Base-by-base conservation (phyloP, 2,888 invertebrate species). In the Acronicta alni region DNA sequence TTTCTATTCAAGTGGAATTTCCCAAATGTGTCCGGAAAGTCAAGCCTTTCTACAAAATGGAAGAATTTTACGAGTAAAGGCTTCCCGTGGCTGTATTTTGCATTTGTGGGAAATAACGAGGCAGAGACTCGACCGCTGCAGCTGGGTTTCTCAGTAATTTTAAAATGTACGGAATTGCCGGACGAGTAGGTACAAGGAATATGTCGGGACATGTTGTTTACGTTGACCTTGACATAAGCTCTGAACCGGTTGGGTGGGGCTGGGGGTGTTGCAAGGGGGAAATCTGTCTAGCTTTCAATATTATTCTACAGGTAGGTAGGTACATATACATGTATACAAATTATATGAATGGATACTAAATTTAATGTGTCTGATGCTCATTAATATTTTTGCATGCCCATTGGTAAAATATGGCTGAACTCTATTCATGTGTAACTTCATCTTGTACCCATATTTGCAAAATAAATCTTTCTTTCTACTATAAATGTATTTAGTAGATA, bases 1-100 rank as follows among this genome's bases (percentile, higher is more conserved):
- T 45, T 43, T 45, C 20, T n/a, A 67, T 48, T 62, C 44, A 42
- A 30, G 26, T 15, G n/a, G 47, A 39, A 68, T 67, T 48, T 42
- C 52, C 47, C 38, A 15, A 63, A 57, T 38, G 42, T 45, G 26
- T 15, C 32, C 18, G 57, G 39, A 57, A 53, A 68, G 42, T 49
- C 57, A 53, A 57, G 35, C 43, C 18, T 41, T 49, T 49, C 14
- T 49, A 5, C 30, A 41, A n/a, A 39, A 43, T 17, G 20, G 41
- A 38, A n/a, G 26, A 46, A 51, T 37, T 63, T 37, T 46, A 68
- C 51, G 43, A 30, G 60, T 18, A 23, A 53, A 18, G 10, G 47
- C 18, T 9, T 26, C 26, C 26, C 26, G 9, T 9, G 9, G 8
- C 9, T 58, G 46, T 15, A 46, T 54, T 51, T 43, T 39, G 39